Evolutionary conservation across 2,888 invertebrate genomes (phyloP).

Genomic region (Apamea sordens): DNA sequence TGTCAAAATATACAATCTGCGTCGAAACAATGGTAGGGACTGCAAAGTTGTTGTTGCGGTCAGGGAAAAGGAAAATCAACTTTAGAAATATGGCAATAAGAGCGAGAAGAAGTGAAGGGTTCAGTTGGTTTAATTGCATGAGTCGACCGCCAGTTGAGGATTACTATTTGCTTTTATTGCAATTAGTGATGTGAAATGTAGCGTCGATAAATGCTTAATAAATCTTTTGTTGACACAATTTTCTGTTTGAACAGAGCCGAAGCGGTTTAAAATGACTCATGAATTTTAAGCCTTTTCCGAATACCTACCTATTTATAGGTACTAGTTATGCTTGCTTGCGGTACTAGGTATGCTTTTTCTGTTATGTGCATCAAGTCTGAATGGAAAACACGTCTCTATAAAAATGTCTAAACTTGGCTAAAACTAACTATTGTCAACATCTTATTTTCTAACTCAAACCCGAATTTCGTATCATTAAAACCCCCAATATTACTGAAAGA

Average conservation of each 20-base stretch:
- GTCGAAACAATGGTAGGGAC: conserved; percentile 61
- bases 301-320: not conserved
- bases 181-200: conserved; percentile 62
- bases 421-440: not conserved
- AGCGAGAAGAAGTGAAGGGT: conserved; percentile 17
- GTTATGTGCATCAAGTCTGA: not conserved
- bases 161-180: conserved; percentile 62
- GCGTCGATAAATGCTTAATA: conserved; percentile 52
- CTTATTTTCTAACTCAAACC: not conserved
- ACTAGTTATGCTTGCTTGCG: not conserved
- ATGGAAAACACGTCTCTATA: not conserved
- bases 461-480: not conserved
- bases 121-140: conserved; percentile 46
- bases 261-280: conserved; percentile 15
- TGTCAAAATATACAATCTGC: conserved; percentile 68
- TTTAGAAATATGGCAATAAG: conserved; percentile 9
- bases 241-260: conserved; percentile 17
- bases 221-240: conserved; percentile 30
- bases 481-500: not conserved
- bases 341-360: not conserved
- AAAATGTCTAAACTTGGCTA: not conserved
- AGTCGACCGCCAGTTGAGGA: conserved; percentile 48
- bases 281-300: not conserved
- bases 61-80: conserved; percentile 27
- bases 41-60: conserved; percentile 28